Evolutionary conservation across 1,140 invertebrate genomes (phyloP).

Genomic region (Gonatopus flavifemur): DNA sequence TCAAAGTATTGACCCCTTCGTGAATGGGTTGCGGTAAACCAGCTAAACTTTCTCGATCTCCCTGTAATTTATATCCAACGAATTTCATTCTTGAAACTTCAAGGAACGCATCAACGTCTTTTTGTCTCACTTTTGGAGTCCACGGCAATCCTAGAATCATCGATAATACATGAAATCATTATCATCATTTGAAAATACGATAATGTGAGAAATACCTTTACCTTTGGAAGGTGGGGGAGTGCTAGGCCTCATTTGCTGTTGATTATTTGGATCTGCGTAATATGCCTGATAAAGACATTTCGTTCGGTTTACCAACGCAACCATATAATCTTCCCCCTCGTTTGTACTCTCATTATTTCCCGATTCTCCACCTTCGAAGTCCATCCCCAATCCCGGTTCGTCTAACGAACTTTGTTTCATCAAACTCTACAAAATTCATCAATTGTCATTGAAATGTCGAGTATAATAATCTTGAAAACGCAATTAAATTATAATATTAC

Average conservation of each 20-base stretch:
- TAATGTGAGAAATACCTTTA: conserved; percentile 36
- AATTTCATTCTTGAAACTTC: conserved; percentile 92
- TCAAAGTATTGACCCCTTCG: conserved; percentile 89
- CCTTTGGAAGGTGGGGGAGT: conserved; percentile 53
- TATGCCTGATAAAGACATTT: conserved; percentile 33
- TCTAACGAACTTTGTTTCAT: conserved; percentile 94
- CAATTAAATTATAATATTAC: conserved; percentile 16
- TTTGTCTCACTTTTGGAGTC: conserved; percentile 94
- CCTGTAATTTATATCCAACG: conserved; percentile 87
- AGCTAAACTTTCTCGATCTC: conserved; percentile 83
- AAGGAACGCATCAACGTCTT: conserved; percentile 89
- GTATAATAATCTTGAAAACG: neutral
- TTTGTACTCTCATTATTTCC: conserved; percentile 26
- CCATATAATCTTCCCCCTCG: conserved; percentile 41
- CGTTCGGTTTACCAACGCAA: conserved; percentile 31
- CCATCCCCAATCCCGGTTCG: conserved; percentile 77
- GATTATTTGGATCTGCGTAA: conserved; percentile 43
- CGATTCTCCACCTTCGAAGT: conserved; percentile 52
- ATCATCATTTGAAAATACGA: neutral
- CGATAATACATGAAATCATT: conserved; percentile 3
- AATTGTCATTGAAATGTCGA: neutral
- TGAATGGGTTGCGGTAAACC: conserved; percentile 94
- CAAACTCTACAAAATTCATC: conserved; percentile 62
- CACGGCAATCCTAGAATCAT: conserved; percentile 75
- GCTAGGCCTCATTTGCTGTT: conserved; percentile 46